Evolutionary conservation across 2,113 vertebrate genomes (phyloP).

Genomic region (Notarius quadriscutis): DNA sequence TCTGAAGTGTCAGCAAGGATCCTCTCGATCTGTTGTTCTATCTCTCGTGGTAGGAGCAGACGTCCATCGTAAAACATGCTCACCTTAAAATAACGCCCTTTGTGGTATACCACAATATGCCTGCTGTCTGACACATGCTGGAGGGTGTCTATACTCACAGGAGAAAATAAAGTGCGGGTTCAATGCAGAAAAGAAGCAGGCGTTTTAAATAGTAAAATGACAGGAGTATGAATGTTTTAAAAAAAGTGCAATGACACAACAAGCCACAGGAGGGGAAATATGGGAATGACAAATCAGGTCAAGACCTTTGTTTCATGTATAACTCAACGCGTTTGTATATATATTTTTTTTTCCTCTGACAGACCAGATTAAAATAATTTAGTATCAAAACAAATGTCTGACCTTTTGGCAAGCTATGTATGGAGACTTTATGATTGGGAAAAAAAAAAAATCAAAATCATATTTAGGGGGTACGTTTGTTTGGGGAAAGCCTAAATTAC

Average conservation of each 20-base stretch:
- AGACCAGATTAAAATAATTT: not conserved
- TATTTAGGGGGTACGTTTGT: not conserved
- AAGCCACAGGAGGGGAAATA: not conserved
- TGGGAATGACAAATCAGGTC: slow-evolving; percentile 27
- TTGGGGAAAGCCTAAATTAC: not conserved
- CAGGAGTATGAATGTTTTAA: slow-evolving; percentile 7
- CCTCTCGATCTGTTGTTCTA: slow-evolving; percentile 91
- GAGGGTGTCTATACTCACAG: slow-evolving; percentile 76
- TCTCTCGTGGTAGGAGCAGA: slow-evolving; percentile 86
- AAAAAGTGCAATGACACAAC: slow-evolving; percentile 11
- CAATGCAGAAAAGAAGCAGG: not conserved
- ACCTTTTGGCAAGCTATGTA: slow-evolving; percentile 22
- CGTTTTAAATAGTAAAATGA: not conserved
- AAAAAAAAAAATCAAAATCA: not conserved
- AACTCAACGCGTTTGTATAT: not conserved
- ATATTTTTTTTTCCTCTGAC: no score
- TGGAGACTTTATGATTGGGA: not conserved
- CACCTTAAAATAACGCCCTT: slow-evolving; percentile 91
- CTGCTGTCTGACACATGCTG: slow-evolving; percentile 91
- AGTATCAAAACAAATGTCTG: slow-evolving; percentile 40
- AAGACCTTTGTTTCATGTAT: slow-evolving; percentile 31
- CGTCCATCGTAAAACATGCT: slow-evolving; percentile 92
- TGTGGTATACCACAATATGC: slow-evolving; percentile 90
- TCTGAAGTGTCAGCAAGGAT: slow-evolving; percentile 85
- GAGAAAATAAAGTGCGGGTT: slow-evolving; percentile 29